Evolutionary conservation across 2,113 vertebrate species (phyloP).

Genomic region (Python bivittatus): DNA sequence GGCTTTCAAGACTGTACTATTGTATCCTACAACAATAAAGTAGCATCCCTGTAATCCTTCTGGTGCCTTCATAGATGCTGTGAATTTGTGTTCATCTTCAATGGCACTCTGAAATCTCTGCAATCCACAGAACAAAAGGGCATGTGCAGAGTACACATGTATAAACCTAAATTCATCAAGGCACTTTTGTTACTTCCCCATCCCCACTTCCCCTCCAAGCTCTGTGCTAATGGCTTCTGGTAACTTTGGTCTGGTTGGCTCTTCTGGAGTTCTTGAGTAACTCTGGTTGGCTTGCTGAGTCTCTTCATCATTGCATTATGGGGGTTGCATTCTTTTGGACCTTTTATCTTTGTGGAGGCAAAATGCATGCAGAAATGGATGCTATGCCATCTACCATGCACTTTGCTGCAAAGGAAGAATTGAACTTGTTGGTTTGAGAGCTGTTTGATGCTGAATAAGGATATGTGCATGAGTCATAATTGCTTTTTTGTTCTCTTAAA

Average conservation of each 20-base stretch:
- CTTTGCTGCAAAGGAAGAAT: neutral
- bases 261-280: neutral
- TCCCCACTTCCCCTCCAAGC: neutral
- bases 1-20: no score
- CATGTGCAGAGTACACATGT: neutral
- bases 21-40: no score
- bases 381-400: neutral
- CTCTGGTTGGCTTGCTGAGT: neutral
- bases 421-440: neutral
- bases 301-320: neutral
- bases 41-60: no score
- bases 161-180: neutral
- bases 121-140: neutral
- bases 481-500: neutral
- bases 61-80: neutral
- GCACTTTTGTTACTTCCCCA: neutral
- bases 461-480: neutral
- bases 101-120: neutral
- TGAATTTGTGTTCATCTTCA: neutral
- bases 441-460: neutral
- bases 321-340: neutral
- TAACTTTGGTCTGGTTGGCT: neutral
- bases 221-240: neutral
- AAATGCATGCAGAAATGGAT: neutral
- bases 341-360: neutral